Evolutionary conservation across 2,113 vertebrate genomes (phyloP).

Genomic region (Falco punctatus): DNA sequence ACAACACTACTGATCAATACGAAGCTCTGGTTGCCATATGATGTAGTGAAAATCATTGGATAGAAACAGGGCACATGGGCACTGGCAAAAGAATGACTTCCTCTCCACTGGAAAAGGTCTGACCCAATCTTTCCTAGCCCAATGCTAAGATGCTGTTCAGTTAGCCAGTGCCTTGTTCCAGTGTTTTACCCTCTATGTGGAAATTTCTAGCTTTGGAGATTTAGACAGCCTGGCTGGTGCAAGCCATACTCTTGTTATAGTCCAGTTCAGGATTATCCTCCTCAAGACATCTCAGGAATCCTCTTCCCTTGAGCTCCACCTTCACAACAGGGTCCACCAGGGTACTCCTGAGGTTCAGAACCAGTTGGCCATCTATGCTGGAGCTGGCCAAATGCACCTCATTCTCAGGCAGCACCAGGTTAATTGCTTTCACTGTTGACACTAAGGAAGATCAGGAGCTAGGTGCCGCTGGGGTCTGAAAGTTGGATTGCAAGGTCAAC

Average conservation of each 20-base stretch:
- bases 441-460: not conserved
- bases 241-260: not conserved
- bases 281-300: not conserved
- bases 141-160: not conserved
- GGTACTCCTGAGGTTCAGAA: not conserved
- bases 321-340: not conserved
- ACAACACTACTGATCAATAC: accelerated
- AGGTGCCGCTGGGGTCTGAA: not conserved
- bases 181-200: not conserved
- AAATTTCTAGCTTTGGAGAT: not conserved
- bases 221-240: not conserved
- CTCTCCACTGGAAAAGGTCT: not conserved
- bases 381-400: not conserved
- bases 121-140: not conserved
- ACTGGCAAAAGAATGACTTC: not conserved
- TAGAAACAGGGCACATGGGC: not conserved
- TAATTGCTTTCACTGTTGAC: not conserved
- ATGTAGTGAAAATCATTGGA: not conserved
- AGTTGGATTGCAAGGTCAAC: not conserved
- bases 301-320: not conserved
- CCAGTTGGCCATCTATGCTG: not conserved
- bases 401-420: not conserved
- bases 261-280: not conserved
- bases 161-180: accelerated
- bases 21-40: not conserved